Conservation (phyloP, 2,797 vertebrate genomes). For the Sphaeramia orbicularis region DNA sequence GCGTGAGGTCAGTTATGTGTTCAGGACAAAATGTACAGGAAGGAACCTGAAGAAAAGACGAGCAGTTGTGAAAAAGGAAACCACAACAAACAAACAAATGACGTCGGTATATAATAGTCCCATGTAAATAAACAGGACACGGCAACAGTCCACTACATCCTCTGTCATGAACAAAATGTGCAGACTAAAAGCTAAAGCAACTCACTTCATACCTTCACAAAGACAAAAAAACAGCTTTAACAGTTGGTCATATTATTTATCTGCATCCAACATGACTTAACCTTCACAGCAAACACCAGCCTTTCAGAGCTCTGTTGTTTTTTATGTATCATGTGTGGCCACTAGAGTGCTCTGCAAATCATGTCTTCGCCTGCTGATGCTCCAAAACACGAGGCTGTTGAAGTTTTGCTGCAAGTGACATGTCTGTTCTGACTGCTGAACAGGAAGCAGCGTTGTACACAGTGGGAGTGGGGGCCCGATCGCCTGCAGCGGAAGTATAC, state of each 20-base stretch:
- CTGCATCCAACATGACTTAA: neutral
- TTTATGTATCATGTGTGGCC: slow-evolving; percentile 45
- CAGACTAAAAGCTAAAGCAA: neutral
- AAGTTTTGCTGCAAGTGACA: slow-evolving; percentile 27
- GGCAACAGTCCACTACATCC: no score
- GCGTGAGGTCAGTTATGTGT: slow-evolving; percentile 29
- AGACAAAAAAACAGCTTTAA: neutral
- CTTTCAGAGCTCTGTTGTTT: slow-evolving; percentile 24
- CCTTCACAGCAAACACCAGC: neutral
- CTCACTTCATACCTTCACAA: slow-evolving; percentile 6
- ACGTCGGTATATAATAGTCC: slow-evolving; percentile 1
- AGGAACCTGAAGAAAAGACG: neutral
- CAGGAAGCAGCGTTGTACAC: slow-evolving; percentile 33
- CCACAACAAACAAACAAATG: neutral
- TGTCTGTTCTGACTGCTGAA: slow-evolving; percentile 23
- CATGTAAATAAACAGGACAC: slow-evolving; percentile 3
- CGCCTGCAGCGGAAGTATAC: neutral
- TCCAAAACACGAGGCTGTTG: slow-evolving; percentile 16
- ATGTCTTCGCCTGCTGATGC: neutral
- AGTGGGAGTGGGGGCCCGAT: neutral
- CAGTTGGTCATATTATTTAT: neutral
- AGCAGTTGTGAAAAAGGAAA: slow-evolving; percentile 5
- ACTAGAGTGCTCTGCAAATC: slow-evolving; percentile 73
- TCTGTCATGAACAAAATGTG: neutral
- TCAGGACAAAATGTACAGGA: slow-evolving; percentile 58